Evolutionary conservation across 2,113 vertebrate species (phyloP).

Genomic region (Trogon melanurus): DNA sequence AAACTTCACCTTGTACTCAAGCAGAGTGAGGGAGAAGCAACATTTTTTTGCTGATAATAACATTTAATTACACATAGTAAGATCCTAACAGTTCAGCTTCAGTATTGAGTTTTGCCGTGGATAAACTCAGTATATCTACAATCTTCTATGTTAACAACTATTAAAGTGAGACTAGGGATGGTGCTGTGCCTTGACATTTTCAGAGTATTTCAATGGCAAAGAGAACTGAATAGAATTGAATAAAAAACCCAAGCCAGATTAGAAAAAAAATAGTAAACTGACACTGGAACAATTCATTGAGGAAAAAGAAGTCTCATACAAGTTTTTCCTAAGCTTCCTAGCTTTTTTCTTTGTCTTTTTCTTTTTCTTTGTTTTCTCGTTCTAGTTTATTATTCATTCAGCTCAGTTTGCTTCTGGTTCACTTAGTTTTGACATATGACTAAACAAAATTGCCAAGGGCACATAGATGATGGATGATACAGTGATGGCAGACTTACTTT

Average conservation of each 20-base stretch:
- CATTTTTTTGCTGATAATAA: neutral
- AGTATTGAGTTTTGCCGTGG: neutral
- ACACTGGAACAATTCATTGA: neutral
- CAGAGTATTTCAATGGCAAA: neutral
- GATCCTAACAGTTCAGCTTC: neutral
- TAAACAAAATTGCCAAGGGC: slow-evolving; percentile 34
- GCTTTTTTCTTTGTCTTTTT: neutral
- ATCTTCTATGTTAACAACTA: neutral
- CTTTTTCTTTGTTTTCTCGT: neutral
- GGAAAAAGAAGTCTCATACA: neutral
- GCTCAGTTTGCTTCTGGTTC: slow-evolving; percentile 45
- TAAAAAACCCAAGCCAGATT: neutral
- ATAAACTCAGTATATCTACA: neutral
- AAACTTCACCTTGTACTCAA: neutral
- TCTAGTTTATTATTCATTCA: neutral
- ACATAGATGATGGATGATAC: slow-evolving; percentile 9
- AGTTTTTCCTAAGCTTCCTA: neutral
- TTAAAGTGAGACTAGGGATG: neutral
- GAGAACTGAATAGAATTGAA: neutral
- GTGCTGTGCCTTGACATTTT: neutral
- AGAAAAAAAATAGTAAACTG: neutral
- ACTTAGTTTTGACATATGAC: slow-evolving; percentile 51
- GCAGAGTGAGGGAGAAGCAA: neutral
- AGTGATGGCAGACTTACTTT: slow-evolving; percentile 43
- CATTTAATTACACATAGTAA: neutral